Evolutionary conservation across 2,113 vertebrate genomes (phyloP), one percentile per base, ranked within the genome.

Genomic region (Girardinichthys multiradiatus): DNA sequence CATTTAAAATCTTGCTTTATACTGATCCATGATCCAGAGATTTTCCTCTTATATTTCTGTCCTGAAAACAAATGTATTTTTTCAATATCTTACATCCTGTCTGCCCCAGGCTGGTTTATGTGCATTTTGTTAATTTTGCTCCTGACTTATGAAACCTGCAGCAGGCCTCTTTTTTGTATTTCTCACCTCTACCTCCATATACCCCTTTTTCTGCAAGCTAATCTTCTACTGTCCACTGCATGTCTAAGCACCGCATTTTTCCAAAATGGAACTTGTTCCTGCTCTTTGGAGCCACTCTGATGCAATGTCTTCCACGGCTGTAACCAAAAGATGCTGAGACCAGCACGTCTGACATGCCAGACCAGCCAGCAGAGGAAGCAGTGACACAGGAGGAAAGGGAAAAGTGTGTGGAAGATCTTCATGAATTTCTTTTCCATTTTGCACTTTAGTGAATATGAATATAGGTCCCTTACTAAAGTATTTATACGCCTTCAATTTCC

Each of bases 311-410:
- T 48, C 39, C 26, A 35, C 66, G 42, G 45, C 63, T 65, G 71
- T 68, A 28, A 58, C 59, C 68, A 39, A 67, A 66, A 88, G 69
- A 76, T 84, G 85, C 87, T 87, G 81, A 90, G 76, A 79, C 57
- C 67, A 83, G 73, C 80, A 86, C 24, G 70, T 62, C 28, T 0
- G 27, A 84, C 81, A 68, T 2, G 65, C 62, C 79, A 81, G 89
- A 79, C 57, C 66, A 72, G 27, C 54, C 14, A 31, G 60, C 72
- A 69, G 30, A 72, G 42, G 54, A 72, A 42, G 79, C 42, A 37
- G 58, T 2, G 15, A 59, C 64, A 72, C 26, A 26, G 64, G 26
- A 81, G 51, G 60, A 59, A 33, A 78, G 11, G 19, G 37, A 3
- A 69, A 11, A 31, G 24, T 26, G 64, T 45, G 42, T 27, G 0